These are phyloP conservation scores for Limnephilus marmoratus DNA, from an alignment of 2,888 invertebrate genomes.

Conservation along the genomic window DNA sequence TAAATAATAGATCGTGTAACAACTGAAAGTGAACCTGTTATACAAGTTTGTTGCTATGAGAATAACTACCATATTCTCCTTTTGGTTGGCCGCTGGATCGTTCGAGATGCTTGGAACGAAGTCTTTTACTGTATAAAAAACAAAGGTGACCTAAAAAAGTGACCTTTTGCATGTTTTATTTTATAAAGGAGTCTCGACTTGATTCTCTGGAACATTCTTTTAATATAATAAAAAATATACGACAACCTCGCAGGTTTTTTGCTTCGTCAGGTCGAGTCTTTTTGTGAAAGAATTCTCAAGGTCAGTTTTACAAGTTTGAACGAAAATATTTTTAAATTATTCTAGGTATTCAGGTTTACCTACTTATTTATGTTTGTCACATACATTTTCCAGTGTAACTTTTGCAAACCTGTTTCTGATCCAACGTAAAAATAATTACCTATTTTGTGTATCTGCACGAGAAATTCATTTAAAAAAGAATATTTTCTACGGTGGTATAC, in stretches of 20 bases:
- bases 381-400: not conserved
- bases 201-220: slow-evolving; percentile 6
- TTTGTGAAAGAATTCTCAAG: not conserved
- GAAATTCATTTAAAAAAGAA: not conserved
- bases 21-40: slow-evolving; percentile 42
- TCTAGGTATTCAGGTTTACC: not conserved
- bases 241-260: slow-evolving; percentile 2
- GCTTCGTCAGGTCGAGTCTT: not conserved
- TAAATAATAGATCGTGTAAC: not conserved
- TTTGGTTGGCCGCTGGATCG: not conserved
- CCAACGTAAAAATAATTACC: not conserved
- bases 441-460: not conserved
- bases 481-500: not conserved
- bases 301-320: not conserved
- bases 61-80: not conserved
- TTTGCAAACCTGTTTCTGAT: not conserved
- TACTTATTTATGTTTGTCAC: not conserved
- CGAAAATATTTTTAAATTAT: not conserved
- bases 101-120: slow-evolving; percentile 15
- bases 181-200: not conserved
- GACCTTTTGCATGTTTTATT: not conserved
- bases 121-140: not conserved
- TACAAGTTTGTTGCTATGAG: slow-evolving; percentile 25
- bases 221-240: not conserved
- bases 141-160: slow-evolving; percentile 14